A percentile compares a stretch with the other conserved stretches of the same genome.
These are phyloP conservation scores for Drosophila austrosaltans DNA, from an alignment of 2,888 invertebrate species.

Conservation along the genomic window DNA sequence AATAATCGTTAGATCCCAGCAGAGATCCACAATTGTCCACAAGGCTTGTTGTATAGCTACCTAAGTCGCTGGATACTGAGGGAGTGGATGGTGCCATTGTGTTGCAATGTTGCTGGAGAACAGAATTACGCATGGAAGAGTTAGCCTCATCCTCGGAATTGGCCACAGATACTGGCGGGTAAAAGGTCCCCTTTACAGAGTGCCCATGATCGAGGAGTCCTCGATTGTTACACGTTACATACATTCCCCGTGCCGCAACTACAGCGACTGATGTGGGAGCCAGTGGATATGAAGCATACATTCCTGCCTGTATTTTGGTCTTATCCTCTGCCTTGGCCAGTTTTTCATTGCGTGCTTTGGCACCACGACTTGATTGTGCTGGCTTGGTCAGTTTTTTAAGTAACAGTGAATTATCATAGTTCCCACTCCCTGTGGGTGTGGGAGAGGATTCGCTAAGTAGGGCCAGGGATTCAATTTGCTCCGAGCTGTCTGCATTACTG, in stretches of 20 bases:
- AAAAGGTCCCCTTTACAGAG: slow-evolving; percentile 94
- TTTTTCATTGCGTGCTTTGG: slow-evolving; percentile 61
- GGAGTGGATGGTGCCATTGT: slow-evolving; percentile 84
- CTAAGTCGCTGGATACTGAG: slow-evolving; percentile 47
- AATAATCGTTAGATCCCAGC: slow-evolving; percentile 68
- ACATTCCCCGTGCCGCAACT: slow-evolving; percentile 93
- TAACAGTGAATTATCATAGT: slow-evolving; percentile 66
- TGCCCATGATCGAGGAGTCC: slow-evolving; percentile 92
- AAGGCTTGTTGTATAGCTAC: slow-evolving; percentile 59
- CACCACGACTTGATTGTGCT: slow-evolving; percentile 46
- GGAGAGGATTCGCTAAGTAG: slow-evolving; percentile 50
- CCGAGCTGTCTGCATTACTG: slow-evolving; percentile 76
- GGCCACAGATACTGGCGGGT: slow-evolving; percentile 89
- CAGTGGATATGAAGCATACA: slow-evolving; percentile 78
- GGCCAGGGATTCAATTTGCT: slow-evolving; percentile 67
- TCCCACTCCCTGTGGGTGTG: slow-evolving; percentile 31
- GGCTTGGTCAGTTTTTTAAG: slow-evolving; percentile 71
- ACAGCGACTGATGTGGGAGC: slow-evolving; percentile 85
- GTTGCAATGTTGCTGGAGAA: slow-evolving; percentile 77
- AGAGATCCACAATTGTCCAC: slow-evolving; percentile 64
- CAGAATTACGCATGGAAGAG: slow-evolving; percentile 83
- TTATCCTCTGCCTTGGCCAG: slow-evolving; percentile 66
- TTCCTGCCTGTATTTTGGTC: slow-evolving; percentile 56
- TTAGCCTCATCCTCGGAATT: slow-evolving; percentile 88
- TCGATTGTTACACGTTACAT: slow-evolving; percentile 92